Base-by-base conservation (phyloP, 2,888 invertebrate species). In the Gortyna flavago region DNA sequence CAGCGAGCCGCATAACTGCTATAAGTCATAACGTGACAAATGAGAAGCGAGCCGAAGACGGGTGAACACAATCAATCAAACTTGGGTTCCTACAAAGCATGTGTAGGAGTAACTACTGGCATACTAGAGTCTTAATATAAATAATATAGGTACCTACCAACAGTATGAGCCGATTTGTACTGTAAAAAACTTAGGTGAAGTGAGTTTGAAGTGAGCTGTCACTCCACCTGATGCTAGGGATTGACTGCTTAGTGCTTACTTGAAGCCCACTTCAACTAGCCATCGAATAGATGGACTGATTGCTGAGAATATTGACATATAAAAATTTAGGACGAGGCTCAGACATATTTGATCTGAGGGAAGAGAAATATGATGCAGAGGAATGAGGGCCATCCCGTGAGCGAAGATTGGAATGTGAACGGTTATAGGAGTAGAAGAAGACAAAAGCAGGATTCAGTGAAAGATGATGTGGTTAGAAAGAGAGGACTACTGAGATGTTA, bases 1-100 rank as follows among this genome's bases (percentile, higher is more conserved):
- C 54, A 72, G 75, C 73, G 77, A 79, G 77, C 68, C 78, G 74
- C 79, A 88, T 80, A 75, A 79, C 80, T 76, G 61, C 38, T 72
- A 78, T 86, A 82, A 84, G 80, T 88, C 84, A 88, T 79, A 67
- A 2, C 66, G 71, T 77, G 77, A 80, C 84, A 84, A 88, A 86
- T 81, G 79, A 79, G 44, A 67, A 77, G 66, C 38, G 41, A 51
- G 7, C 70, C 64, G 64, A 61, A 44, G 76, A 74, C 69, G 72
- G 77, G 76, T 48, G 64, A 69, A 72, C 61, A 72, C 65, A 69
- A 86, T 85, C 83, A 75, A 83, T 81, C 79, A 85, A 75, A 75
- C 70, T 72, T 35, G 29, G 72, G 72, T 68, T 57, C 38, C 68
- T 67, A 35, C 38, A n/a, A 72, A 38, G 61, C 72, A n/a, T 72